A percentile compares a stretch with the other conserved stretches of the same genome.
These are phyloP conservation scores for Donacobius atricapilla DNA, from an alignment of 2,113 vertebrate species.

Conservation along the genomic window DNA sequence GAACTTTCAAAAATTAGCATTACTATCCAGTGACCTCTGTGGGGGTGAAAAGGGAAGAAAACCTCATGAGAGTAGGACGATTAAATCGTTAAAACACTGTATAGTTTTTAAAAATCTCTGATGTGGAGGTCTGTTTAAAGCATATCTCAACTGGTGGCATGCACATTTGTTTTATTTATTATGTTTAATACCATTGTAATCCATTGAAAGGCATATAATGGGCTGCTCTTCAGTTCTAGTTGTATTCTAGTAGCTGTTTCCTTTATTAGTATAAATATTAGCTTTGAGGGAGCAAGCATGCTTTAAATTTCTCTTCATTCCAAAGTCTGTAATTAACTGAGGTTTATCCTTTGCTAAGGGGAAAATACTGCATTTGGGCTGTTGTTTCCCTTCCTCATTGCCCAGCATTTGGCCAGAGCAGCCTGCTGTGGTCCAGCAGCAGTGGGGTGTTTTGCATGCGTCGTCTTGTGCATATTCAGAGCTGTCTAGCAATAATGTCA, in stretches of 20 bases:
- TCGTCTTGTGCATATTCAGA: background rate
- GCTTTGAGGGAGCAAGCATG: rapidly evolving
- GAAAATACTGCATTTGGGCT: background rate
- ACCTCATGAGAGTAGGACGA: background rate
- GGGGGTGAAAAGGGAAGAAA: background rate
- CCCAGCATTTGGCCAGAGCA: background rate
- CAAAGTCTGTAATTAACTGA: background rate
- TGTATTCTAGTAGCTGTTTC: background rate
- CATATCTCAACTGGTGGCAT: background rate
- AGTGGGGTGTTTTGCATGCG: background rate
- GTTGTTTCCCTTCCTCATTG: background rate
- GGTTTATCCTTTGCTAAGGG: background rate
- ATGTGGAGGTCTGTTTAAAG: background rate
- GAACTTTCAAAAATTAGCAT: slow-evolving; percentile 40
- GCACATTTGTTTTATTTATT: background rate
- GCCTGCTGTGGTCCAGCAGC: background rate
- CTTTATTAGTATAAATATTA: background rate
- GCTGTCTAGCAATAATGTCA: background rate
- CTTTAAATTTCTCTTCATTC: background rate
- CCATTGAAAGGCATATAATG: background rate
- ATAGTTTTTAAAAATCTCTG: background rate
- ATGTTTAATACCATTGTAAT: background rate
- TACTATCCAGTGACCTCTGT: background rate
- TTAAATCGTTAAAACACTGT: background rate
- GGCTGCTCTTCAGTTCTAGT: background rate